Base-by-base conservation (phyloP, 2,797 vertebrate genomes). In the Yasuhikotakia modesta region DNA sequence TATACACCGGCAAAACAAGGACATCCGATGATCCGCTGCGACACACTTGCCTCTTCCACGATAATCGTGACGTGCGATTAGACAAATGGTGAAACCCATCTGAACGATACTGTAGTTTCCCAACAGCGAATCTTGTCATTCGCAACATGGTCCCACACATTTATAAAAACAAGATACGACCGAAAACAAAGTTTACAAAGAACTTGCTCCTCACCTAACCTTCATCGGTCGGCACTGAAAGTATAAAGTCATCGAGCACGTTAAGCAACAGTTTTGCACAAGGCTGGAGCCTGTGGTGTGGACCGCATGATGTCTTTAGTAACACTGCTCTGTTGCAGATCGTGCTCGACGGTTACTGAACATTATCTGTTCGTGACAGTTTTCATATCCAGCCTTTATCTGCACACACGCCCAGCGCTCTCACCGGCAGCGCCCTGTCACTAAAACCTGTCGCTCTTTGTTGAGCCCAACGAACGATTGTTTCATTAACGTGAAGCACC, bases 331-430 rank as follows among this genome's bases (percentile, higher is more conserved):
- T 45, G 69, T 52, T 21, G 11, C 35, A 45, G 50, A 16, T 72
- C 81, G 76, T 45, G 63, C 30, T 88, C 22, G 82, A 84, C 91
- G 79, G 93, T 93, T 94, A 87, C 48, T 88, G 22, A 81, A 1
- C 24, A 76, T 91, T 93, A 94, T 94, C 93, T 89, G 87, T 71
- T 32, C 12, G 22, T 86, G 82, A 86, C 91, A 93, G 89, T 66
- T 78, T 70, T 71, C 73, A 78, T 67, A 73, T 70, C 55, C 58
- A 71, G 64, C 63, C 35, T 17, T 87, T 90, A 86, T 92, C 91
- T 83, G 57, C 86, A 87, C 88, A 90, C 90, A 60, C 32, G 35
- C 79, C 84, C 84, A 68, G 22, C 2, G n/a, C 66, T 24, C 45
- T 66, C 77, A 83, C 76, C 68, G 86, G 71, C 85, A 85, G 85